Evolutionary conservation across 2,888 invertebrate genomes (phyloP).

Genomic region (Nymphalis polychloros): DNA sequence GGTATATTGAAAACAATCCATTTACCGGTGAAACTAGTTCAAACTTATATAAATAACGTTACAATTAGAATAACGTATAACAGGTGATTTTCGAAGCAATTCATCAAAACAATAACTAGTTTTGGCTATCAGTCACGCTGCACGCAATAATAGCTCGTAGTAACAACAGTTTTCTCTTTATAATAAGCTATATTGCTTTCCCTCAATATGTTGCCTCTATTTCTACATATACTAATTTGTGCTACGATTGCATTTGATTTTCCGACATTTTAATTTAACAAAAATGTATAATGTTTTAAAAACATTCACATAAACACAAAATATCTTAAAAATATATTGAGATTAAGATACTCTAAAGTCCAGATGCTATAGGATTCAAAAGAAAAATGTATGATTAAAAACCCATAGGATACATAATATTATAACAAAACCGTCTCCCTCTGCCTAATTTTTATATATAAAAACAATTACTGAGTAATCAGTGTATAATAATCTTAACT

Average conservation of each 20-base stretch:
- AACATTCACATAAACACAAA: too few species aligned
- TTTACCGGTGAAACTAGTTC: not conserved
- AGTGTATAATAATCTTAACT: slow-evolving; percentile 19
- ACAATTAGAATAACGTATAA: slow-evolving; percentile 9
- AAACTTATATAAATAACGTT: slow-evolving; percentile 1
- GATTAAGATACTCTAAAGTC: too few species aligned
- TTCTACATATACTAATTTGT: too few species aligned
- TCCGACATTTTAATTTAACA: too few species aligned
- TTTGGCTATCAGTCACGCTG: slow-evolving; percentile 22
- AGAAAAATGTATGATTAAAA: too few species aligned
- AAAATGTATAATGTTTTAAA: too few species aligned
- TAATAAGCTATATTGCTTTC: not conserved
- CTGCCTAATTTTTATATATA: not conserved
- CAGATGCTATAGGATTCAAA: too few species aligned
- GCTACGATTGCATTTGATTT: too few species aligned
- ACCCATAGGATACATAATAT: too few species aligned
- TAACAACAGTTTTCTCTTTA: not conserved
- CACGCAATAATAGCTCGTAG: slow-evolving; percentile 14
- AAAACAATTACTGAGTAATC: slow-evolving; percentile 5
- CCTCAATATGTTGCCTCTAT: too few species aligned
- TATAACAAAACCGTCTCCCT: not conserved
- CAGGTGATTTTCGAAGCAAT: slow-evolving; percentile 17
- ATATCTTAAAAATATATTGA: too few species aligned
- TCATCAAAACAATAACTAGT: slow-evolving; percentile 26
- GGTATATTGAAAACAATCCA: not conserved